Base-by-base conservation (phyloP, 2,888 invertebrate genomes). In the Leucophenga montana region DNA sequence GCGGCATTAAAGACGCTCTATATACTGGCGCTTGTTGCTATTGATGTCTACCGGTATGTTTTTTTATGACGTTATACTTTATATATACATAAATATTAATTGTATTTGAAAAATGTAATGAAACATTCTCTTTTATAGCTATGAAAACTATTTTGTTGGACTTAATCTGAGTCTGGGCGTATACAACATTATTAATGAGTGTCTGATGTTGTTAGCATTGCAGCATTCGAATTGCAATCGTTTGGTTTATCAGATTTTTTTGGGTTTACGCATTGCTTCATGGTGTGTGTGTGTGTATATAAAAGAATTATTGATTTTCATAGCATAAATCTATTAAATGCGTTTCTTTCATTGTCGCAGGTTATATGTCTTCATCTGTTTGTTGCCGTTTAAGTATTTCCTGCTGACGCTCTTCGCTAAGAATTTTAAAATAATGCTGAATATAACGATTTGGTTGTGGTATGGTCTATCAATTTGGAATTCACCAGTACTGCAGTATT, bases 381-480 rank as follows among this genome's bases (percentile, higher is more conserved):
- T 88, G 57, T 69, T 89, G 61, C 89, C 89, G 6, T 89, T 89
- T 66, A 88, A 88, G 67, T 89, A 89, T 72, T 84, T 89, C 22
- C 82, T 89, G 69, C 89, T 89, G 27, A 89, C 89, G 46, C 77
- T 89, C 1, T 88, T 88, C 73, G 88, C 88, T 9, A 88, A 89
- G 75, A 88, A 89, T 75, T 88, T 88, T 59, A 88, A 88, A 78
- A 66, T 88, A 31, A 78, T 84, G 1, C 78, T 89, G 0, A 89
- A 88, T 66, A 75, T 88, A 54, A 77, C 77, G 14, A 85, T 89
- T 65, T 88, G 89, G 87, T 69, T 87, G 5, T 89, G 89, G 89
- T 89, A 89, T 74, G 88, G 88, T 1, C 75, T 89, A 2, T 87
- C 87, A 50, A 87, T 89, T 27, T 89, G 89, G 89, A 88, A 88